A percentile compares a stretch with the other conserved stretches of the same genome.
Evolutionary conservation across 2,888 invertebrate genomes (phyloP).

Genomic region (Apoderus coryli): DNA sequence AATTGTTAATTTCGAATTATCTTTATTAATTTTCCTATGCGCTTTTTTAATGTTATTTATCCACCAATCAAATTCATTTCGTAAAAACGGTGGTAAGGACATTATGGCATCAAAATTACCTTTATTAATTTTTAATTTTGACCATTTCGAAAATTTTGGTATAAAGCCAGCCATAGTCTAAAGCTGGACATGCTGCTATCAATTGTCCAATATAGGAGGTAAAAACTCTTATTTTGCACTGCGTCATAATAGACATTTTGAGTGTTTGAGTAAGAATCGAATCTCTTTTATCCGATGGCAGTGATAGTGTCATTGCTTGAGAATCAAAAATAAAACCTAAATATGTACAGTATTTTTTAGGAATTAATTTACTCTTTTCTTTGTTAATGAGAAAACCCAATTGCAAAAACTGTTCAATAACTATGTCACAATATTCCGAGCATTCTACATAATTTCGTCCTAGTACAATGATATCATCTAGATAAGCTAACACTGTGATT

Average conservation of each 20-base stretch:
- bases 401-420: slow-evolving; percentile 5
- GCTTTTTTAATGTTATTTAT: slow-evolving; percentile 2
- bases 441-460: slow-evolving; percentile 10
- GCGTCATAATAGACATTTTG: too few species aligned
- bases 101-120: slow-evolving; percentile 1
- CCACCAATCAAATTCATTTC: slow-evolving; percentile 6
- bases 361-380: slow-evolving; percentile 11
- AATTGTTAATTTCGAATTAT: too few species aligned
- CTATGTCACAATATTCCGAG: background rate
- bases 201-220: slow-evolving; percentile 6
- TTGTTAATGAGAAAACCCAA: slow-evolving; percentile 13
- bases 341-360: slow-evolving; percentile 8
- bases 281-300: slow-evolving; percentile 8
- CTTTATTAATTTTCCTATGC: too few species aligned
- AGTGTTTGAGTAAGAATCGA: too few species aligned
- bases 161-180: slow-evolving; percentile 3
- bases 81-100: background rate
- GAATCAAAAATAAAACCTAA: slow-evolving; percentile 7
- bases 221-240: slow-evolving; percentile 7
- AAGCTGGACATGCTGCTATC: slow-evolving; percentile 7
- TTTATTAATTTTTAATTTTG: background rate
- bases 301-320: slow-evolving; percentile 5
- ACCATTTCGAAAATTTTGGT: slow-evolving; percentile 3
- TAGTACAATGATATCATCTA: too few species aligned
- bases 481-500: slow-evolving; percentile 16